Evolutionary conservation across 2,797 vertebrate species (phyloP).

Genomic region (Thamnophis elegans): DNA sequence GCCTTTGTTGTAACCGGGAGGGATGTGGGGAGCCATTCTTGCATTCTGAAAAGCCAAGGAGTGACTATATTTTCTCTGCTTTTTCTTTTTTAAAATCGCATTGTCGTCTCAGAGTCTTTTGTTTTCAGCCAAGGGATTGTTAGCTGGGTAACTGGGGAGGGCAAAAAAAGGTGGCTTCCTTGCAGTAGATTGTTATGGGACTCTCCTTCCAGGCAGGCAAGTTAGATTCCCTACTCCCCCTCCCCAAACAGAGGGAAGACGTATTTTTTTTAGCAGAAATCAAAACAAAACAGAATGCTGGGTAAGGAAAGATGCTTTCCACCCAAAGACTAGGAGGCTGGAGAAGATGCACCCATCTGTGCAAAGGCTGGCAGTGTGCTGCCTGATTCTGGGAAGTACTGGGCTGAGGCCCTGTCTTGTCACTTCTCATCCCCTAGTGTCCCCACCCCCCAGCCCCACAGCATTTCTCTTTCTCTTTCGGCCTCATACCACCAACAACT

Average conservation of each 20-base stretch:
- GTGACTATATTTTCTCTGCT: neutral
- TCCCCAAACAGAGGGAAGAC: neutral
- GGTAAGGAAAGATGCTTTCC: slow-evolving; percentile 4
- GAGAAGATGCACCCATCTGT: slow-evolving; percentile 31
- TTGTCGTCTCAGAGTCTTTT: slow-evolving; percentile 13
- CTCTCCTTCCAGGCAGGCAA: neutral
- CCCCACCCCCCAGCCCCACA: neutral
- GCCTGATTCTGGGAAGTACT: slow-evolving; percentile 15
- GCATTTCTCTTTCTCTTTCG: slow-evolving; percentile 31
- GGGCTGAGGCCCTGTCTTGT: slow-evolving; percentile 24
- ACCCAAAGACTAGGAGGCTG: neutral
- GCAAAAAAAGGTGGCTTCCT: neutral
- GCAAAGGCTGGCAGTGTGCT: slow-evolving; percentile 45
- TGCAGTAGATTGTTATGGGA: neutral
- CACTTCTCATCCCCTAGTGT: neutral
- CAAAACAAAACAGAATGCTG: neutral
- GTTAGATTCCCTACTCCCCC: neutral
- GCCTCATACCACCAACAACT: slow-evolving; percentile 37
- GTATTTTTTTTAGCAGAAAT: neutral
- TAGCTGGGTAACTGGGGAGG: slow-evolving; percentile 10
- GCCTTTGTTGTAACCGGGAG: slow-evolving; percentile 62
- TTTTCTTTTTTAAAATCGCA: neutral
- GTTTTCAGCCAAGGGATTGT: slow-evolving; percentile 12
- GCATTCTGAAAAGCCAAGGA: slow-evolving; percentile 10
- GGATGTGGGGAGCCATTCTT: slow-evolving; percentile 49